Conservation (phyloP, 2,888 invertebrate genomes). For the Coenonympha glycerion region DNA sequence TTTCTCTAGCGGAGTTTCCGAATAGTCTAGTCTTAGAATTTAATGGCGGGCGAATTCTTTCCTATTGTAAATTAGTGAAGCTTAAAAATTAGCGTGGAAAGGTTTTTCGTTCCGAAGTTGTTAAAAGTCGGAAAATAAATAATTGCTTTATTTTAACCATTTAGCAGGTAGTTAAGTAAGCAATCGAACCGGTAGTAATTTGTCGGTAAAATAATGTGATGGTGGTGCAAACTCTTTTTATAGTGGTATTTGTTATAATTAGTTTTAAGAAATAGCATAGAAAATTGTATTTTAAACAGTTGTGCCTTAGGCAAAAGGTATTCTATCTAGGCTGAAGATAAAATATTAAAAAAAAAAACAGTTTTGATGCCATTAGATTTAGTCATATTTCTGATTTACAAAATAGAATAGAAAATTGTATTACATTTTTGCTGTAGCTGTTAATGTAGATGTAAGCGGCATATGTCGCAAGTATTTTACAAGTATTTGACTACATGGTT, state of each 20-base stretch:
- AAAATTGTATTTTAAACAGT: slow-evolving; percentile 41
- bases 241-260: slow-evolving; percentile 53
- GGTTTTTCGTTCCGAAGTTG: slow-evolving; percentile 31
- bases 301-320: slow-evolving; percentile 55
- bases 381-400: slow-evolving; percentile 27
- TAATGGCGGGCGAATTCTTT: slow-evolving; percentile 57
- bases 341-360: slow-evolving; percentile 19
- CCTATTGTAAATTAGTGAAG: slow-evolving; percentile 56
- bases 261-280: slow-evolving; percentile 59
- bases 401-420: slow-evolving; percentile 54
- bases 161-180: slow-evolving; percentile 30
- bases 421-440: slow-evolving; percentile 49
- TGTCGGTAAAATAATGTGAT: slow-evolving; percentile 51
- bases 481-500: slow-evolving; percentile 29
- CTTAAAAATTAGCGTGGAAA: slow-evolving; percentile 43
- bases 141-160: slow-evolving; percentile 30
- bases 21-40: slow-evolving; percentile 56
- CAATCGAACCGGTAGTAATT: slow-evolving; percentile 26
- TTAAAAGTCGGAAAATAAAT: slow-evolving; percentile 35
- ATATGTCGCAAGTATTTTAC: slow-evolving; percentile 46
- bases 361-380: slow-evolving; percentile 26
- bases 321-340: slow-evolving; percentile 30
- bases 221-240: slow-evolving; percentile 73
- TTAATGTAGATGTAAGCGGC: slow-evolving; percentile 54
- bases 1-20: slow-evolving; percentile 51